Evolutionary conservation across 1,140 invertebrate species (phyloP), one percentile per base, ranked within the genome.

Genomic region (Myzus persicae): DNA sequence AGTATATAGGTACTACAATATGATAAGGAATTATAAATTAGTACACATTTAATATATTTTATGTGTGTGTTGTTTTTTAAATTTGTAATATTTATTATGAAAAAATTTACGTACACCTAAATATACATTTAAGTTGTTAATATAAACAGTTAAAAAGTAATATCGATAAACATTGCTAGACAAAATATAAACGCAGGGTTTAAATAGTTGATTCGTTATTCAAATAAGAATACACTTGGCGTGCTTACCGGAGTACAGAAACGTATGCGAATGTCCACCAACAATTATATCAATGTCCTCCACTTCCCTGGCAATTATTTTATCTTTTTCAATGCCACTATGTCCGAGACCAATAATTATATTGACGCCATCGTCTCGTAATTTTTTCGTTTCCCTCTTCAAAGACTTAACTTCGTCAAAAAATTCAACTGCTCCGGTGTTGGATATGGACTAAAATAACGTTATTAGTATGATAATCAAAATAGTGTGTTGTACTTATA

Each of bases 301-400:
- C 7, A 99, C 97, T 94, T 98, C 95, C 92, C 94, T 95, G 0
- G 98, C 98, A 90, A 99, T 98, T 95, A 96, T 95, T 95, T 97
- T 96, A 95, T 99, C 98, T 94, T 96, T 96, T 1, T 95, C 95
- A 94, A 96, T 98, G 1, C 98, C 98, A 2, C 98, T 98, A 95
- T 99, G 98, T 0, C 98, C 98, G 24, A 99, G 94, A 20, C 97
- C 98, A 36, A 99, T 98, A 20, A 99, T 96, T 91, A 99, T 98
- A 42, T 98, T 88, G 1, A 81, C 59, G 5, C 93, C 93, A 31
- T 44, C 22, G 2, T 67, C 51, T 5, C 54, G 84, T 81, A 93
- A n/a, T 88, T 51, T 85, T 44, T 93, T 93, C 5, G 85, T 48
- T 76, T 89, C 85, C 26, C 26, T 67, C 8, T 93, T 88, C 36